Base-by-base conservation (phyloP, 2,797 vertebrate genomes). In the Poliocrania exsul region DNA sequence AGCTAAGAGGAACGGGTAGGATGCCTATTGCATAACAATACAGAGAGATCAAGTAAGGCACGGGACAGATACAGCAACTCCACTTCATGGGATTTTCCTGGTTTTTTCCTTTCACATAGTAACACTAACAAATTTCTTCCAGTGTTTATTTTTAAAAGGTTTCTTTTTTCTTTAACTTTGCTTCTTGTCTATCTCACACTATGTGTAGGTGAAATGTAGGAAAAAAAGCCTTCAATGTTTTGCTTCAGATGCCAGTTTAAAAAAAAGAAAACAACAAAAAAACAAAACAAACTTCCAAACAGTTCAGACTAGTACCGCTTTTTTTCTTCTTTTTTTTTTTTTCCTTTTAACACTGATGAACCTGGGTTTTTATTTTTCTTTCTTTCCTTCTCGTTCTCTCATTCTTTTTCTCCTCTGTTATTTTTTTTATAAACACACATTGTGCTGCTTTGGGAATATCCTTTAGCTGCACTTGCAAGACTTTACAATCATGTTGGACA, bases 381-480 rank as follows among this genome's bases (percentile, higher is more conserved):
- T 31, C 93, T 80, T 64, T 94, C 85, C 89, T 90, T 88, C 72
- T 67, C 8, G 3, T 50, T 95, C 86, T 88, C 89, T 94, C 58
- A 88, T 82, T 81, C 53, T 78, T 86, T 91, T 66, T 77, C 78
- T 46, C 51, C 73, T 94, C 51, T 31, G 4, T 46, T 77, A 7
- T 64, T 46, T 61, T 62, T 74, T 88, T 33, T 57, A 78, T 79
- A 88, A 79, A 83, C 81, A 88, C 85, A 75, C 2, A 0, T 78
- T 90, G 83, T 56, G 96, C 81, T 90, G 67, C 81, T 94, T 81
- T 90, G 47, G 56, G 88, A 88, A 54, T 81, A 78, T 95, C 72
- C 95, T 98, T 98, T 99, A 99, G 98, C 99, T 99, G 98, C 99
- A 99, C 96, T 99, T 99, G 98, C 99, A 99, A 86, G 99, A 99